Evolutionary conservation across 2,888 invertebrate species (phyloP).

Genomic region (Zaprionus lineosus): DNA sequence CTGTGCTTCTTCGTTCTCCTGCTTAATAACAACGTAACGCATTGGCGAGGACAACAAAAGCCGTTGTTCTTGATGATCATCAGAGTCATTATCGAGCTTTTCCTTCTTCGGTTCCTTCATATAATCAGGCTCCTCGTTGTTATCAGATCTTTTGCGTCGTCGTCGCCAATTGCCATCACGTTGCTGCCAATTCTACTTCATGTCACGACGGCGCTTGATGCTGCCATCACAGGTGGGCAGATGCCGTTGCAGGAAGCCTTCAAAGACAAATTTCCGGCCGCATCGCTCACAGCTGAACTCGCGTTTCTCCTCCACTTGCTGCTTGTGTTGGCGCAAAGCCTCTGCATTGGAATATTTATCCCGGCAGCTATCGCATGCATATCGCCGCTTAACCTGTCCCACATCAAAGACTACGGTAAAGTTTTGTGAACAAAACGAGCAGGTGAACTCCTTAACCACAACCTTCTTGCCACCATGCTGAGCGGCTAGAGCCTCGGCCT

Average conservation of each 20-base stretch:
- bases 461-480: constrained; percentile 80
- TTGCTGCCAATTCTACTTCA: constrained; percentile 74
- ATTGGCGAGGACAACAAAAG: constrained; percentile 34
- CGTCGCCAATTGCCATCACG: constrained; percentile 58
- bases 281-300: constrained; percentile 81
- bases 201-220: constrained; percentile 81
- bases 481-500: constrained; percentile 73
- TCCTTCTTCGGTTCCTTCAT: background rate
- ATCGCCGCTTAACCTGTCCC: constrained; percentile 81
- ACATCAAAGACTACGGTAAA: constrained; percentile 82
- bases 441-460: constrained; percentile 81
- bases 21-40: constrained; percentile 63
- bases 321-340: constrained; percentile 80
- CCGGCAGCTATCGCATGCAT: constrained; percentile 82
- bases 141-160: constrained; percentile 23
- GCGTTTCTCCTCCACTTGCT: constrained; percentile 81
- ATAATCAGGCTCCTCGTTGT: background rate
- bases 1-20: constrained; percentile 14
- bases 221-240: constrained; percentile 82
- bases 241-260: constrained; percentile 82
- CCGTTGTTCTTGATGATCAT: constrained; percentile 5
- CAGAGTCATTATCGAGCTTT: too few species aligned
- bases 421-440: constrained; percentile 80
- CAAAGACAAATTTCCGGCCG: constrained; percentile 82
- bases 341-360: constrained; percentile 82